These are phyloP conservation scores for Rhinoraja longicauda DNA, from an alignment of 2,797 vertebrate genomes.

Conservation along the genomic window DNA sequence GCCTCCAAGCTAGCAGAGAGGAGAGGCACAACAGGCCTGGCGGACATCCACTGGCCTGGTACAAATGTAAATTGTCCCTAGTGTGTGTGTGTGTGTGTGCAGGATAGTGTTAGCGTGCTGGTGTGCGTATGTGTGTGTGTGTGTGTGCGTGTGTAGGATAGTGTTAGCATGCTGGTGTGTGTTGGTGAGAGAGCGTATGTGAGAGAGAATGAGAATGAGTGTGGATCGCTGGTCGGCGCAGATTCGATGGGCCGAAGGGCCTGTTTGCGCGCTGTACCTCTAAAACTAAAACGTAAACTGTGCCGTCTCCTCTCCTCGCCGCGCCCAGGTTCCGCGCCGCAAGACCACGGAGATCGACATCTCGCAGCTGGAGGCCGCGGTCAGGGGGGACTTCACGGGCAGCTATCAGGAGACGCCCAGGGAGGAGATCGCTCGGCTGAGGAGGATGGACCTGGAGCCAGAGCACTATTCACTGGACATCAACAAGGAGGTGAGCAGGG, in stretches of 20 bases:
- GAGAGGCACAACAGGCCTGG: too few species aligned
- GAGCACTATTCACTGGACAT: slow-evolving; percentile 73
- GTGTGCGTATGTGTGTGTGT: too few species aligned
- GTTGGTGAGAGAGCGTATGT: too few species aligned
- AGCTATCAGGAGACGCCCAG: slow-evolving; percentile 72
- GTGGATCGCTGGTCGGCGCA: too few species aligned
- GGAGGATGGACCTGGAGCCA: slow-evolving; percentile 72
- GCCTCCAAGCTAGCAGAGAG: too few species aligned
- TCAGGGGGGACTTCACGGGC: slow-evolving; percentile 67
- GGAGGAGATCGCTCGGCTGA: slow-evolving; percentile 83
- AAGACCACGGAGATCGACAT: slow-evolving; percentile 89
- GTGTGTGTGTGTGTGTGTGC: neutral
- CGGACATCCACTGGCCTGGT: neutral
- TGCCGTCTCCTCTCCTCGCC: neutral
- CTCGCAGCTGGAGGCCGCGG: slow-evolving; percentile 80
- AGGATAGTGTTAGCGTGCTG: too few species aligned
- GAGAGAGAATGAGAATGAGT: too few species aligned
- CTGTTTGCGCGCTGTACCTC: too few species aligned
- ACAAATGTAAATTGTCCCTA: neutral
- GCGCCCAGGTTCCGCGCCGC: slow-evolving; percentile 72
- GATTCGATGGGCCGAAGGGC: too few species aligned
- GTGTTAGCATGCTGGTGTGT: too few species aligned
- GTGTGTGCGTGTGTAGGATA: too few species aligned
- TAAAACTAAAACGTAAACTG: too few species aligned
- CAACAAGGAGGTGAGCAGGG: slow-evolving; percentile 70